Evolutionary conservation across 2,888 invertebrate species (phyloP), one percentile per base, ranked within the genome.

Genomic region (Macropis europaea): DNA sequence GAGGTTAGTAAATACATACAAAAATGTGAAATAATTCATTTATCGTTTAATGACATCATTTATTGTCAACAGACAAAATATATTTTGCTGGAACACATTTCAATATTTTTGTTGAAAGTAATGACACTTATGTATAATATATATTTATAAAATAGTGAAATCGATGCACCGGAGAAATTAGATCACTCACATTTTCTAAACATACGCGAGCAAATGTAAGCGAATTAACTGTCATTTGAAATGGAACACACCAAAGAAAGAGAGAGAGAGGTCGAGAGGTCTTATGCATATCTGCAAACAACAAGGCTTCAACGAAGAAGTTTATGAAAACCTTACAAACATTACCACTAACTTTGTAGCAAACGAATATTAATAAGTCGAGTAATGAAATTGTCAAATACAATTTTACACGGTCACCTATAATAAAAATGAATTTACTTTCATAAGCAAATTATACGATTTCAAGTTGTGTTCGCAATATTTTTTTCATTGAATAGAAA

Each of bases 181-280:
- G 53, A 42, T 42, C 53, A 42, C 13, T 38, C 9, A 59, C 32
- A 42, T 42, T 53, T 61, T 24, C 24, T 30, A 4, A 13, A 19
- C 11, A 6, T 26, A 28, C 3, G n/a, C 34, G 60, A 15, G 52
- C 22, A 60, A 40, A 42, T 7, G 28, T 7, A 15, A 62, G 15
- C 36, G 28, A 54, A 32, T 36, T 17, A 43, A 61, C 19, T 36
- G 4, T 28, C 42, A 26, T 42, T 42, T 34, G 34, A 45, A 26
- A 34, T 54, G 7, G 26, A 42, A 34, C 42, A 4, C 4, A 24
- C 17, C 17, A 22, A 19, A 28, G 26, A 7, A 28, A 45, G 36
- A 36, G 26, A 7, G 36, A 45, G 36, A 36, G 26, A 28, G 45
- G 56, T 45, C 62, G 28, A 28, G 36, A 54, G 62, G 62, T 56